Percentiles rank a stretch among this genome's conserved stretches.
phyloP scores from a whole-genome alignment of 2,888 invertebrate species.

The Agonopterix heracliana region DNA sequence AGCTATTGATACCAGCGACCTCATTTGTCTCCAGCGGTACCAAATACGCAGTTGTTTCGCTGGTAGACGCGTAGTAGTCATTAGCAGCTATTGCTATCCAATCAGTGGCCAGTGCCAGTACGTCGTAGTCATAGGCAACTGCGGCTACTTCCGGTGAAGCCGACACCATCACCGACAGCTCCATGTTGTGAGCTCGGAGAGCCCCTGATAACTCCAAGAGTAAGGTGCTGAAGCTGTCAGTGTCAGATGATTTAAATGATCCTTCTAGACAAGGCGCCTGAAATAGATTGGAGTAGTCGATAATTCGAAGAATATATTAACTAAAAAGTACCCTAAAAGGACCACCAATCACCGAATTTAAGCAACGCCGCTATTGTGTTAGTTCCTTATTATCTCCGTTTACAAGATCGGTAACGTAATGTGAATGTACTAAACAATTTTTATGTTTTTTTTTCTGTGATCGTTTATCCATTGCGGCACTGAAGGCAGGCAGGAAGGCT shows the following conservation, averaged over 20 bases:
- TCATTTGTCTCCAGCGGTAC: conserved; percentile 82
- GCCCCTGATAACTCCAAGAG: conserved; percentile 79
- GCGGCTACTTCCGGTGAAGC: conserved; percentile 83
- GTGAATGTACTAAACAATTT: no score
- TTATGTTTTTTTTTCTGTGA: no score
- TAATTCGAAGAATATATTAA: no score
- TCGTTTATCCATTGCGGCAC: no score
- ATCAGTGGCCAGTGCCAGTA: conserved; percentile 80
- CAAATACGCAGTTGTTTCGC: conserved; percentile 84
- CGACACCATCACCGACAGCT: conserved; percentile 84
- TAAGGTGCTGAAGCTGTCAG: conserved; percentile 79
- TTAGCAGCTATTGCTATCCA: conserved; percentile 90
- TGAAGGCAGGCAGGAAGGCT: no score
- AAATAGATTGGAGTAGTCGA: conserved; percentile 16
- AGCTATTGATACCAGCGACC: conserved; percentile 79
- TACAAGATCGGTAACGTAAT: no score
- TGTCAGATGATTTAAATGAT: conserved; percentile 72
- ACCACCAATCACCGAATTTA: no score
- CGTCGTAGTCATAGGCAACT: conserved; percentile 82
- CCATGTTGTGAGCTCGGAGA: conserved; percentile 77
- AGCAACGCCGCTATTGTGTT: no score
- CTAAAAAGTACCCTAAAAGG: no score
- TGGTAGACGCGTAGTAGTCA: conserved; percentile 87
- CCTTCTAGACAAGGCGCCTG: conserved; percentile 75
- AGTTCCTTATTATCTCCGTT: no score